Conservation (phyloP, 2,113 vertebrate genomes). For the Amazona vittata region DNA sequence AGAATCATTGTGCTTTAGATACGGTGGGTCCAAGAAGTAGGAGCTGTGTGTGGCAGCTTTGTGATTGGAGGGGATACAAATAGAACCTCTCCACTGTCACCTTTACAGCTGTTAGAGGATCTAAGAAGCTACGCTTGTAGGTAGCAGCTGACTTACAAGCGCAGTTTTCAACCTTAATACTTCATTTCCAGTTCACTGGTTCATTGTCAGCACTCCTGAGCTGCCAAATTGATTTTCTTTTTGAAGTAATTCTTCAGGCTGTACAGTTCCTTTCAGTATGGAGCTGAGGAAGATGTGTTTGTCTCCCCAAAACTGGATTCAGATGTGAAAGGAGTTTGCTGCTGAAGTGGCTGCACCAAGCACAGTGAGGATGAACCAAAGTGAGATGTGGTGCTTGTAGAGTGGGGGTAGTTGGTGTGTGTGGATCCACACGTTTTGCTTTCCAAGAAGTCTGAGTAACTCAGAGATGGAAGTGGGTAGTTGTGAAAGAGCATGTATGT, state of each 20-base stretch:
- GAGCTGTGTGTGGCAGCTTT: neutral
- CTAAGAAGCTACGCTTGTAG: neutral
- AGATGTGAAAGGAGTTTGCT: neutral
- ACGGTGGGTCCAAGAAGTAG: neutral
- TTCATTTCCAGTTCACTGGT: neutral
- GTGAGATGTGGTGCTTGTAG: neutral
- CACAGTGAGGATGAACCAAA: neutral
- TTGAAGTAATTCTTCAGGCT: neutral
- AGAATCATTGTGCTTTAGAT: conserved; percentile 54
- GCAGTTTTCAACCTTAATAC: neutral
- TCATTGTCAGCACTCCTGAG: neutral
- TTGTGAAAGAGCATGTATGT: neutral
- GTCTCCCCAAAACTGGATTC: neutral
- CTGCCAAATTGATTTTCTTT: neutral
- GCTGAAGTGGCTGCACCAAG: neutral
- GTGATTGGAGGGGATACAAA: neutral
- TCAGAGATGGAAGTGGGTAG: neutral
- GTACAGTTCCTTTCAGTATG: neutral
- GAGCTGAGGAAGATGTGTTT: neutral
- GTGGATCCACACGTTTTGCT: neutral
- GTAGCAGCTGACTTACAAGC: neutral
- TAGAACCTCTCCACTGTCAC: neutral
- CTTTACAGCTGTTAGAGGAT: neutral
- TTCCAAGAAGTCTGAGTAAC: neutral
- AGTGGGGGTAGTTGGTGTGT: neutral